phyloP scores from a whole-genome alignment of 2,888 invertebrate species.

The Dione vanillae region DNA sequence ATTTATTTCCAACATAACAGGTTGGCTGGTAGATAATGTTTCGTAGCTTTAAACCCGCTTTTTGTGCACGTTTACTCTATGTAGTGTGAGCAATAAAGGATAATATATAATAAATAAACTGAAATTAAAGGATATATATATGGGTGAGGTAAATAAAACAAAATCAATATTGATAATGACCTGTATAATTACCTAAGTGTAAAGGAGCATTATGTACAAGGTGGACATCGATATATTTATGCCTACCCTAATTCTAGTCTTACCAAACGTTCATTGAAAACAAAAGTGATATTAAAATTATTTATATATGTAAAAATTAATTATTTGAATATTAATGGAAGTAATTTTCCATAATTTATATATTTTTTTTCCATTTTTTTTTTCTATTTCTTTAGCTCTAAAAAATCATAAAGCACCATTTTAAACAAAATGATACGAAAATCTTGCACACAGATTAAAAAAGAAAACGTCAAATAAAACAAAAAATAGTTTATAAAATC shows the following conservation, averaged over 20 bases:
- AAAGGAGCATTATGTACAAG: constrained; percentile 84
- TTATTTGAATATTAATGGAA: too few species aligned
- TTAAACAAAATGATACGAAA: constrained; percentile 4
- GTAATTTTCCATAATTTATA: too few species aligned
- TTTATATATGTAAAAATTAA: background rate
- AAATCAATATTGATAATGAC: constrained; percentile 67
- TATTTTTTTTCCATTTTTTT: background rate
- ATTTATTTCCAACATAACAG: too few species aligned
- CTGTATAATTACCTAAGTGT: constrained; percentile 83
- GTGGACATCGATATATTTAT: constrained; percentile 76
- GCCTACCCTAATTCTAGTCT: constrained; percentile 66
- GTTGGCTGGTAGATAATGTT: too few species aligned
- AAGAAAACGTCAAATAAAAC: background rate
- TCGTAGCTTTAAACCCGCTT: too few species aligned
- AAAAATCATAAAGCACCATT: constrained; percentile 4
- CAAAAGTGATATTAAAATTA: constrained; percentile 7
- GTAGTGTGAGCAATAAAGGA: too few species aligned
- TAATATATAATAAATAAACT: too few species aligned
- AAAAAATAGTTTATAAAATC: background rate
- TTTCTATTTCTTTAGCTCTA: background rate
- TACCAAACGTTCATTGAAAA: constrained; percentile 47
- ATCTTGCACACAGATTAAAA: background rate
- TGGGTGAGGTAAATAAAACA: constrained; percentile 58
- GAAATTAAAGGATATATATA: background rate
- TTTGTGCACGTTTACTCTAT: too few species aligned